phyloP scores from a whole-genome alignment of 2,797 vertebrate genomes.

The Urocyon cinereoargenteus region DNA sequence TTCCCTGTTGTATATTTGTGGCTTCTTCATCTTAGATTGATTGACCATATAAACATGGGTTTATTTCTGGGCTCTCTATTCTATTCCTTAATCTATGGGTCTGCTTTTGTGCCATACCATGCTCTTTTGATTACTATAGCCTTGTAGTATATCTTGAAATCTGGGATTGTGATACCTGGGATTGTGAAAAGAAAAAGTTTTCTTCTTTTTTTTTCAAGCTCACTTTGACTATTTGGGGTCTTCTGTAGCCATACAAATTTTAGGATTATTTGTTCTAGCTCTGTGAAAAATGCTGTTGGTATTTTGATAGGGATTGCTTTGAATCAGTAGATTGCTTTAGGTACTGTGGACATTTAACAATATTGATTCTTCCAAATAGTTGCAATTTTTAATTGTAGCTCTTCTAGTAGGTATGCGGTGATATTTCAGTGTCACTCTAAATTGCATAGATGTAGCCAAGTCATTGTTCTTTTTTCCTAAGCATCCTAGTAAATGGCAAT shows the following conservation, averaged over 20 bases:
- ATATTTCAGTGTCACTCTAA: not conserved
- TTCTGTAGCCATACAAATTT: not conserved
- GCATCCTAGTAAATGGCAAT: not conserved
- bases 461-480: not conserved
- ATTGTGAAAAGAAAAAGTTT: not conserved
- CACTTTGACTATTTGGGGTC: not conserved
- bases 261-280: not conserved
- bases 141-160: not conserved
- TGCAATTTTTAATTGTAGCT: not conserved
- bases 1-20: not conserved
- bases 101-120: not conserved
- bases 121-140: not conserved
- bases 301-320: not conserved
- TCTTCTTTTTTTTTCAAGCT: not conserved
- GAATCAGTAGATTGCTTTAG: not conserved
- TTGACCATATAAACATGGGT: not conserved
- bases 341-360: not conserved
- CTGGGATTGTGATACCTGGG: not conserved
- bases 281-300: not conserved
- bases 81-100: not conserved
- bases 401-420: not conserved
- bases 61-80: not conserved
- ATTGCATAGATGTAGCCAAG: not conserved
- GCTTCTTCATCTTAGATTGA: not conserved
- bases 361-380: not conserved